Evolutionary conservation across 2,113 vertebrate genomes (phyloP), one percentile per base, ranked within the genome.

Genomic region (Cynoglossus semilaevis): DNA sequence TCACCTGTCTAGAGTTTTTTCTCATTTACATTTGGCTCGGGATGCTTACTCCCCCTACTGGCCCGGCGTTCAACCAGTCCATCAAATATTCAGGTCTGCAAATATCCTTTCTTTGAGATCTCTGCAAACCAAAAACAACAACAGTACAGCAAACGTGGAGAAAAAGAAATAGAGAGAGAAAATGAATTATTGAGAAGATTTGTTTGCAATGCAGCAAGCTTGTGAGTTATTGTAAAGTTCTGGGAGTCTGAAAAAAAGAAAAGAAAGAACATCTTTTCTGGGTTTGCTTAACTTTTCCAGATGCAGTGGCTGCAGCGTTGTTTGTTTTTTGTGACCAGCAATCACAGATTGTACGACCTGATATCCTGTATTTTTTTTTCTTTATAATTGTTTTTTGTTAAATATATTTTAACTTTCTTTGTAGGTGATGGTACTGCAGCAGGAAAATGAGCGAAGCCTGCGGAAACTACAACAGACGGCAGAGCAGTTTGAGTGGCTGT

Each of bases 401-500:
- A 63, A 42, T 14, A 16, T 45, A 57, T 29, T 29, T 8, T 34
- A 8, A 7, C 29, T 19, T 15, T 41, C 8, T 16, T 16, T 61
- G n/a, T 17, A 85, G 84, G 82, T 83, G 38, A 41, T 42, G 2
- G 73, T 70, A 5, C 73, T 85, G 75, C 81, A 71, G 76, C 54
- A 40, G 47, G 74, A 92, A 58, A 90, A 89, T 9, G 22, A 84
- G 29, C 43, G 72, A 2, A 86, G 88, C 40, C 71, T 90, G 35
- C 48, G 18, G 66, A 92, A 90, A 42, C 85, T 91, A 0, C 85
- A 83, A 55, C 78, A 85, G 51, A 90, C 84, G 0, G 88, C 84
- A 0, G 84, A 88, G 53, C 88, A 91, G 85, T 88, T 88, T 3
- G 90, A 91, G 76, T 86, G 86, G 86, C 74, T 91, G 4, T 91